Conservation (phyloP, 1,140 invertebrate genomes). For the Phthorimaea operculella region DNA sequence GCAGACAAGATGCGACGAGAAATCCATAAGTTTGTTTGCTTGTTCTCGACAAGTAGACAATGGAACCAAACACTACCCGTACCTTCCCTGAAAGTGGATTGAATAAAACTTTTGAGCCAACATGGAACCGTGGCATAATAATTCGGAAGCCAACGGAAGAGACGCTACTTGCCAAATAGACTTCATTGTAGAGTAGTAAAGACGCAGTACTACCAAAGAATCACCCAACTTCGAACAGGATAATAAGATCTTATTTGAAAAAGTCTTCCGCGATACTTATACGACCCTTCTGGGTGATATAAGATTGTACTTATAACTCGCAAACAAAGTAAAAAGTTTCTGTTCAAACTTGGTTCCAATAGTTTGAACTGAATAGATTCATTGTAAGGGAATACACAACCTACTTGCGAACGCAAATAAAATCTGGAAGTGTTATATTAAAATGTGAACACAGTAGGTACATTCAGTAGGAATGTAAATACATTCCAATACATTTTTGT, state of each 20-base stretch:
- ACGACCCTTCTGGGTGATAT: background rate
- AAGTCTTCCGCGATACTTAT: background rate
- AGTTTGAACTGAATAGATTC: background rate
- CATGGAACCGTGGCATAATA: background rate
- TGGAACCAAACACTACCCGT: no score
- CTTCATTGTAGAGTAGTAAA: background rate
- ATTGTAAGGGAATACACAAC: background rate
- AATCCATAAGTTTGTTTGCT: no score
- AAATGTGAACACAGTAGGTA: no score
- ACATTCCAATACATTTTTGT: no score
- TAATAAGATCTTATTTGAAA: conserved; percentile 4
- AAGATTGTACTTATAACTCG: background rate
- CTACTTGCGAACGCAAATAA: background rate
- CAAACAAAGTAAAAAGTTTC: conserved; percentile 3
- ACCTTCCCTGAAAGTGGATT: background rate
- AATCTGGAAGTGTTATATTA: no score
- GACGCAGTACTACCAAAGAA: background rate
- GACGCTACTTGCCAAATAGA: background rate
- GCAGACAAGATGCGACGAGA: no score
- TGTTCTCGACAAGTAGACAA: no score
- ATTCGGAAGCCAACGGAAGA: background rate
- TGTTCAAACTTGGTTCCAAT: background rate
- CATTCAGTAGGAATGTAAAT: no score
- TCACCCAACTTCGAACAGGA: background rate
- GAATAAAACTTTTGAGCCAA: background rate